A percentile compares a stretch with the other conserved stretches of the same genome.
phyloP scores from a whole-genome alignment of 2,888 invertebrate genomes.

The Lysandra coridon region DNA sequence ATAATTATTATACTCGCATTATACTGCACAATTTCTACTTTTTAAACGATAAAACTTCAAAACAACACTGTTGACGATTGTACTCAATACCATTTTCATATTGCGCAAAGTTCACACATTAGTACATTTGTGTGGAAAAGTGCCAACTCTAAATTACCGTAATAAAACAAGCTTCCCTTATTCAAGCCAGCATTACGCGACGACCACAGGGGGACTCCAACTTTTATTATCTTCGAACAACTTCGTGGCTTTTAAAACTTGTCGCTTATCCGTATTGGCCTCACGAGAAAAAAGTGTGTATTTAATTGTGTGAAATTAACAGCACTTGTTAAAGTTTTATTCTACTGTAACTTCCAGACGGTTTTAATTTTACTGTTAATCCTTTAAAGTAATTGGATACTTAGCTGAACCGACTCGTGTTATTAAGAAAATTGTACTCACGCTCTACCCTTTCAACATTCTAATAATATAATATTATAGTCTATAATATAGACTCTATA shows the following conservation, averaged over 20 bases:
- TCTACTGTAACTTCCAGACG: background rate
- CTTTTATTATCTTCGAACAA: constrained; percentile 57
- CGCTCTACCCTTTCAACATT: no score
- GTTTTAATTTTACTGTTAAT: background rate
- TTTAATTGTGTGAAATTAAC: constrained; percentile 11
- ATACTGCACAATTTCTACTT: background rate
- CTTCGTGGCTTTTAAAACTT: constrained; percentile 52
- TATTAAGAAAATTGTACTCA: background rate
- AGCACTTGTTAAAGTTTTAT: background rate
- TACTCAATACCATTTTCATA: constrained; percentile 22
- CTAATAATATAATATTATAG: no score
- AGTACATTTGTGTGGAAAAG: constrained; percentile 16
- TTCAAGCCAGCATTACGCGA: constrained; percentile 41
- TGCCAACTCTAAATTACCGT: constrained; percentile 36
- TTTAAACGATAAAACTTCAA: background rate
- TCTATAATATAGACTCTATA: no score
- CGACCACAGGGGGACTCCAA: constrained; percentile 46
- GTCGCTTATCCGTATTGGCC: constrained; percentile 43
- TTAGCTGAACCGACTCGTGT: background rate
- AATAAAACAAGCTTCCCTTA: constrained; percentile 38
- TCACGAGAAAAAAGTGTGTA: constrained; percentile 34
- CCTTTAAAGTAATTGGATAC: constrained; percentile 1
- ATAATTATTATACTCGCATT: background rate
- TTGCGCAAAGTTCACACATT: constrained; percentile 21
- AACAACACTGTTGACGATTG: background rate